A percentile compares a stretch with the other conserved stretches of the same genome.
Evolutionary conservation across 1,140 invertebrate species (phyloP).

Genomic region (Portunus trituberculatus): DNA sequence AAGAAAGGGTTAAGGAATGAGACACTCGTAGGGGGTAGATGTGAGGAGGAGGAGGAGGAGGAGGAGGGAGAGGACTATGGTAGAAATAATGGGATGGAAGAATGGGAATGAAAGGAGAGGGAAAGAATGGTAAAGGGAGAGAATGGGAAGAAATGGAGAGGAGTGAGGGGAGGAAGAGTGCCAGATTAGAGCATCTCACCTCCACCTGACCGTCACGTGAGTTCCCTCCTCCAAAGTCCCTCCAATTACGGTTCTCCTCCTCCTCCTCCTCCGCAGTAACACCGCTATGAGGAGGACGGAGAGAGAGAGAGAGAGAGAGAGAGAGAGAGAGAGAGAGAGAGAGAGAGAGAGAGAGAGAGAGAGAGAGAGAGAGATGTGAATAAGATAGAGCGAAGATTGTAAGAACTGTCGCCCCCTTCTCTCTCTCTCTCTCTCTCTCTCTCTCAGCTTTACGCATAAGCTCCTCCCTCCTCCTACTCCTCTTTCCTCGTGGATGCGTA

Average conservation of each 20-base stretch:
- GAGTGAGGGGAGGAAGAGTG: conserved; percentile 13
- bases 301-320: background rate
- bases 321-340: background rate
- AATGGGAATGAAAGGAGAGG: background rate
- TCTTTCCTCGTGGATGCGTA: too few species aligned
- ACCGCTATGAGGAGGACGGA: background rate
- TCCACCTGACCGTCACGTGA: conserved; percentile 15
- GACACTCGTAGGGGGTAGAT: background rate
- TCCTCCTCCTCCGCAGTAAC: background rate
- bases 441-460: too few species aligned
- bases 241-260: background rate
- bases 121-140: background rate
- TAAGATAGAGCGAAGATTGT: background rate
- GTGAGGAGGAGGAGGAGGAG: background rate
- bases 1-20: background rate
- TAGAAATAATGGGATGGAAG: too few species aligned
- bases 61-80: background rate
- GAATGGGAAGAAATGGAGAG: background rate
- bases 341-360: background rate
- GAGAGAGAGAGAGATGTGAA: background rate
- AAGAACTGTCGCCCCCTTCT: background rate
- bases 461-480: too few species aligned
- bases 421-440: background rate
- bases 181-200: background rate
- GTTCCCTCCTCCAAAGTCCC: background rate